Evolutionary conservation across 2,888 invertebrate species (phyloP).

Genomic region (Conchocele bisecta): DNA sequence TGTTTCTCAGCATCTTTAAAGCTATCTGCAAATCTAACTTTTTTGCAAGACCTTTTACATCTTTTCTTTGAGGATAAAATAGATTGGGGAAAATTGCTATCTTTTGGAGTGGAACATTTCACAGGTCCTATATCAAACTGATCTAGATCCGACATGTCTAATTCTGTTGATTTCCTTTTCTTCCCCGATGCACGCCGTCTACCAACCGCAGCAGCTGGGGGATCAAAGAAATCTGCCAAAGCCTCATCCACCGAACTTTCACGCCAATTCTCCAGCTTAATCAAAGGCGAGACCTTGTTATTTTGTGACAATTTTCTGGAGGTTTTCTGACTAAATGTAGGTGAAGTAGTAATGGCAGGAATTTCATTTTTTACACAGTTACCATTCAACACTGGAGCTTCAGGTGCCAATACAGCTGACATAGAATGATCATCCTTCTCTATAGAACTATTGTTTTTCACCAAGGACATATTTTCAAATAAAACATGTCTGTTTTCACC

Average conservation of each 20-base stretch:
- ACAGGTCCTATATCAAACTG: conserved; percentile 3
- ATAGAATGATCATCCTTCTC: too few relatives aligned
- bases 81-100: conserved; percentile 36
- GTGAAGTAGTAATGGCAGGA: neutral
- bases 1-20: too few relatives aligned
- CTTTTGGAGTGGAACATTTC: conserved; percentile 41
- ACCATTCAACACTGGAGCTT: too few relatives aligned
- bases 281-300: neutral
- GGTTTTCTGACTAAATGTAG: conserved; percentile 34
- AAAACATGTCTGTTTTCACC: too few relatives aligned
- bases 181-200: conserved; percentile 53
- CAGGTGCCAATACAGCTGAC: too few relatives aligned
- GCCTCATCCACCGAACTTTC: conserved; percentile 50
- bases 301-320: conserved; percentile 10
- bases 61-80: conserved; percentile 59
- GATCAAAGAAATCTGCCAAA: conserved; percentile 68
- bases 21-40: conserved; percentile 58
- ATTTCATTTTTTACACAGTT: too few relatives aligned
- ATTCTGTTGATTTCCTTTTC: conserved; percentile 44
- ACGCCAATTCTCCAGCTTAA: neutral
- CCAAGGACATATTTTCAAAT: too few relatives aligned
- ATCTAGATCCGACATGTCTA: neutral
- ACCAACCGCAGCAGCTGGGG: conserved; percentile 57
- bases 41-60: conserved; percentile 33
- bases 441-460: too few relatives aligned